Conservation (phyloP, 2,888 invertebrate genomes). For the Mechanitis messenoides region DNA sequence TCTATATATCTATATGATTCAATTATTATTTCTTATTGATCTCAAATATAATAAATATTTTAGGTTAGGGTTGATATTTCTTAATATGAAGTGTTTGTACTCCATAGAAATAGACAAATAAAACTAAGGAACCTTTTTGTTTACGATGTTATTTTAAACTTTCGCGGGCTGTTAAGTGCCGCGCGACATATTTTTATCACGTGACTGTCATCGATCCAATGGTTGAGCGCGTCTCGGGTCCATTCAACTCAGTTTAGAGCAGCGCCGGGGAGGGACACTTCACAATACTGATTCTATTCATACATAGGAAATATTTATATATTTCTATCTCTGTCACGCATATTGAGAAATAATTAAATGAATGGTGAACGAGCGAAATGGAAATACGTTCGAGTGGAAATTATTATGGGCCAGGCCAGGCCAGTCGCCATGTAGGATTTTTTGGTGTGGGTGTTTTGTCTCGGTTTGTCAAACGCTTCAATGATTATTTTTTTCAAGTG, state of each 20-base stretch:
- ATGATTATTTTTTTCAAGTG: constrained; percentile 73
- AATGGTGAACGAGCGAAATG: constrained; percentile 72
- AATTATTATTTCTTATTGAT: too few species aligned
- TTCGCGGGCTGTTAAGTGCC: constrained; percentile 45
- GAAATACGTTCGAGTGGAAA: constrained; percentile 72
- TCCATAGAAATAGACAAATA: constrained; percentile 3
- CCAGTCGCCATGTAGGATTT: constrained; percentile 73
- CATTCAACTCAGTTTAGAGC: constrained; percentile 72
- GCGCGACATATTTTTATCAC: constrained; percentile 65
- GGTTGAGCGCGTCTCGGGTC: constrained; percentile 75
- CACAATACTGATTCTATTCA: constrained; percentile 73
- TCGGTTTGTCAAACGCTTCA: constrained; percentile 73
- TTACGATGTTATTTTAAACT: constrained; percentile 12
- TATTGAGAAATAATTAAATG: constrained; percentile 72
- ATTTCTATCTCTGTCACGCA: constrained; percentile 60
- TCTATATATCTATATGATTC: too few species aligned
- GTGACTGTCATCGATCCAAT: constrained; percentile 76
- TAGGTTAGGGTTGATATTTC: too few species aligned
- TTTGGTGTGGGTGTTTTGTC: constrained; percentile 74
- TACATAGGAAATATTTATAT: constrained; percentile 72
- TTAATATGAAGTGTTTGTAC: too few species aligned
- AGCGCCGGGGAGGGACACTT: constrained; percentile 64
- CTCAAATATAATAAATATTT: too few species aligned
- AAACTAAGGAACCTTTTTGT: neutral
- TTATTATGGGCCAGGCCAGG: constrained; percentile 69